Evolutionary conservation across 2,797 vertebrate genomes (phyloP).

Genomic region (Artibeus jamaicensis): DNA sequence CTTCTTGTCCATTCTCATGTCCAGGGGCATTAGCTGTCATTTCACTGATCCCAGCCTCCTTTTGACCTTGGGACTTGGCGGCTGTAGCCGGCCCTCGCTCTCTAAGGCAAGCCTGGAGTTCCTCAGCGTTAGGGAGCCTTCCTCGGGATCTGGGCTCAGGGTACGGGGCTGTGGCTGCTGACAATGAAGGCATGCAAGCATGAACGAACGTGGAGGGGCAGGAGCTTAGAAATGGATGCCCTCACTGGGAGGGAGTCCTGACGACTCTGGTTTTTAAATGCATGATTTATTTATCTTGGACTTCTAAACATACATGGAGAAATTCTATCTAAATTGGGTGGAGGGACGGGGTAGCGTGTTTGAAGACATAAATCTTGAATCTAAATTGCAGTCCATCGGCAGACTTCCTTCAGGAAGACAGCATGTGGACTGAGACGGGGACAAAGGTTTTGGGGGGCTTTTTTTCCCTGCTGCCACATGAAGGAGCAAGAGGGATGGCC

Average conservation of each 20-base stretch:
- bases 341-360: neutral
- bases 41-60: neutral
- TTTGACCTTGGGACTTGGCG: neutral
- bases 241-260: neutral
- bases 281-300: constrained; percentile 40
- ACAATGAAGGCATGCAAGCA: neutral
- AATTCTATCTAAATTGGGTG: neutral
- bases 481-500: neutral
- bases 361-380: constrained; percentile 23
- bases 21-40: neutral
- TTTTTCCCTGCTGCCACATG: neutral
- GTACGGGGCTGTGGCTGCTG: neutral
- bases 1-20: neutral
- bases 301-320: neutral
- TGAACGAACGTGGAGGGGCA: neutral
- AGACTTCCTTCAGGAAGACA: constrained; percentile 4
- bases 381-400: neutral
- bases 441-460: neutral
- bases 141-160: neutral
- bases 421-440: neutral
- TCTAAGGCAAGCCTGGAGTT: neutral
- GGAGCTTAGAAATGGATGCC: neutral
- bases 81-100: neutral
- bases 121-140: neutral
- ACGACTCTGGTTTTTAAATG: constrained; percentile 19